phyloP scores from a whole-genome alignment of 2,113 vertebrate genomes.

The Columbina picui region DNA sequence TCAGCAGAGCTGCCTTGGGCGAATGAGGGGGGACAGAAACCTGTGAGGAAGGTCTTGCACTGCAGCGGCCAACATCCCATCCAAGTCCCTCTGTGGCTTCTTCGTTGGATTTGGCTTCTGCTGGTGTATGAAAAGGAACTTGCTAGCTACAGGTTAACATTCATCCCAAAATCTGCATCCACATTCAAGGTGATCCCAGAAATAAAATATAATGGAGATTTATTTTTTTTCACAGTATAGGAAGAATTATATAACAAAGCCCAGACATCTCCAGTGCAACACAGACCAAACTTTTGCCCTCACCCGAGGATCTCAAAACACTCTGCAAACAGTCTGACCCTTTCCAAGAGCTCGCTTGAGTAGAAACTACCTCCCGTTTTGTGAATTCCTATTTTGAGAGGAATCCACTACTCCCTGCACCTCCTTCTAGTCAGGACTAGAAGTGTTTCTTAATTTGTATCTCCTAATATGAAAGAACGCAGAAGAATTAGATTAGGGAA shows the following conservation, averaged over 20 bases:
- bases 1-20: neutral
- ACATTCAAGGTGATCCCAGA: neutral
- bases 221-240: neutral
- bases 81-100: neutral
- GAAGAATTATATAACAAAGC: neutral
- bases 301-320: neutral
- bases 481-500: neutral
- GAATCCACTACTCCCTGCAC: neutral
- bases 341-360: neutral
- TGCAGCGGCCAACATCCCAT: neutral
- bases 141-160: neutral
- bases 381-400: neutral
- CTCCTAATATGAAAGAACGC: neutral
- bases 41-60: neutral
- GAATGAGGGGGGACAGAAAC: rapidly evolving
- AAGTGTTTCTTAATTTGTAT: neutral
- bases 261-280: neutral
- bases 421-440: neutral
- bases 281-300: neutral
- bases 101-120: neutral
- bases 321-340: neutral
- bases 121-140: neutral
- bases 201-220: neutral
- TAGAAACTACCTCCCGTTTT: neutral
- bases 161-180: neutral